Evolutionary conservation across 1,140 invertebrate species (phyloP).

Genomic region (Intoshia linei): DNA sequence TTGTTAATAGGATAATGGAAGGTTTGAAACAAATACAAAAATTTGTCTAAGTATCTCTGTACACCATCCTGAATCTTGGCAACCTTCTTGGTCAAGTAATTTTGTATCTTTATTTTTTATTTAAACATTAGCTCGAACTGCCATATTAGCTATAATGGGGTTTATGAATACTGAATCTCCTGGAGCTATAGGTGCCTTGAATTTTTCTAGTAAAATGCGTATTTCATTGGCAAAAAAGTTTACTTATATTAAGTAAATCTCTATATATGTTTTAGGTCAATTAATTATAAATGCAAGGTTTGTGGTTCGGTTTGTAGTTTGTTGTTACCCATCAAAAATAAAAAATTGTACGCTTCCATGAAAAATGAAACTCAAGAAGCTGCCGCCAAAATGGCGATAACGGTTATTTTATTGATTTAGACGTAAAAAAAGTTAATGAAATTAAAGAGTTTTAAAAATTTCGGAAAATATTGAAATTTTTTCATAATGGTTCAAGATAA

Average conservation of each 20-base stretch:
- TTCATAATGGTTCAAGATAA: too few species aligned
- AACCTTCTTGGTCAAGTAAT: slow-evolving; percentile 55
- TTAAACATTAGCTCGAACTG: slow-evolving; percentile 39
- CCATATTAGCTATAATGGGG: slow-evolving; percentile 48
- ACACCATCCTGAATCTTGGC: slow-evolving; percentile 85
- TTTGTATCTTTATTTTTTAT: slow-evolving; percentile 1
- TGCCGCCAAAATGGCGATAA: not conserved
- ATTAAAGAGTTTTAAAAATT: too few species aligned
- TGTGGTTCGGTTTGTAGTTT: not conserved
- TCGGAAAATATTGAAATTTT: too few species aligned
- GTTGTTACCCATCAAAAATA: not conserved
- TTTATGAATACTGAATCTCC: slow-evolving; percentile 58
- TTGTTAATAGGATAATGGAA: slow-evolving; percentile 44
- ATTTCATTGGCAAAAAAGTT: slow-evolving; percentile 43
- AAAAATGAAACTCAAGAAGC: not conserved
- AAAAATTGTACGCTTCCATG: not conserved
- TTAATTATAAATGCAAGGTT: not conserved
- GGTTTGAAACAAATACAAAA: slow-evolving; percentile 70
- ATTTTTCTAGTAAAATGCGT: slow-evolving; percentile 48
- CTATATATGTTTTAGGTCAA: not conserved
- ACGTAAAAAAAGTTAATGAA: too few species aligned
- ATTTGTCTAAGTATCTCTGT: slow-evolving; percentile 80
- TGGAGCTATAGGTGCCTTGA: slow-evolving; percentile 55
- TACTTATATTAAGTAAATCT: slow-evolving; percentile 2
- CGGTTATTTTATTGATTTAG: not conserved